Evolutionary conservation across 2,888 invertebrate species (phyloP).

Genomic region (Microdon myrmicae): DNA sequence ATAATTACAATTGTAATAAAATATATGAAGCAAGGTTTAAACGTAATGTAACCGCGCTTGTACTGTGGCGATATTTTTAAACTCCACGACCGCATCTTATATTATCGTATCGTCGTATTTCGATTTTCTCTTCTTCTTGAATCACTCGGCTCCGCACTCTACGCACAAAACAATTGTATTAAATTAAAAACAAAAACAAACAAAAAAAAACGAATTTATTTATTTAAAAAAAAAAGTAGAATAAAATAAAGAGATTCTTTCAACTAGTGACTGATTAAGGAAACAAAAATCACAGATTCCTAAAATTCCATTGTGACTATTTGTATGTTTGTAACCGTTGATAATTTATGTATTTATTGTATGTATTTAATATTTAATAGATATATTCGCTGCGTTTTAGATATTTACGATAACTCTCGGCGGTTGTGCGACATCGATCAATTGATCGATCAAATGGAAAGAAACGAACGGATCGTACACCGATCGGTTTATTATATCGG

Average conservation of each 20-base stretch:
- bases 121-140: too few species aligned
- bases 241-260: conserved; percentile 13
- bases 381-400: too few species aligned
- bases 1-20: conserved; percentile 42
- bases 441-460: too few species aligned
- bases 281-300: conserved; percentile 43
- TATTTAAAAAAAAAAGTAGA: conserved; percentile 4
- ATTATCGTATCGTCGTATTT: not conserved
- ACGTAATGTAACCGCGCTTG: conserved; percentile 16
- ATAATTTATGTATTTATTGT: too few species aligned
- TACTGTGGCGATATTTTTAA: conserved; percentile 19
- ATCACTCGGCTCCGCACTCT: conserved; percentile 8
- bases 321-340: conserved; percentile 33
- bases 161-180: conserved; percentile 25
- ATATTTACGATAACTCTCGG: too few species aligned
- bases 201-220: conserved; percentile 3
- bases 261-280: conserved; percentile 38
- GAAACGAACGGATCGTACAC: too few species aligned
- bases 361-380: too few species aligned
- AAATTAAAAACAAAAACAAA: conserved; percentile 20
- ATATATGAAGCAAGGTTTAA: conserved; percentile 25
- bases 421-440: too few species aligned
- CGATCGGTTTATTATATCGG: too few species aligned
- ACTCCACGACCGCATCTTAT: conserved; percentile 29
- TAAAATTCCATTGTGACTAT: conserved; percentile 42